Conservation (phyloP, 2,888 invertebrate species). For the Torymus texanus region DNA sequence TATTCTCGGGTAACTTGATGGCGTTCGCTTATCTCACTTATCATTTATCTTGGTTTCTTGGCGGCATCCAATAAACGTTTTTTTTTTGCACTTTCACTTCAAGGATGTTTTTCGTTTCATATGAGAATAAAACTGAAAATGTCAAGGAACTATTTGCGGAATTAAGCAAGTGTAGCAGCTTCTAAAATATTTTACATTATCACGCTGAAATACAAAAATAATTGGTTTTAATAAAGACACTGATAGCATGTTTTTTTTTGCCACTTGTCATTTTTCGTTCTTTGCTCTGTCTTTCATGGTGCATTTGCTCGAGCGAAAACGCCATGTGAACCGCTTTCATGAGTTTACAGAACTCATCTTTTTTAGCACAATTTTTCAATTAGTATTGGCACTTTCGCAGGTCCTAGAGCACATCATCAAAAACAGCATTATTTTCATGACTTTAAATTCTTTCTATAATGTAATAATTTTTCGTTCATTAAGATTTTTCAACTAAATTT, state of each 20-base stretch:
- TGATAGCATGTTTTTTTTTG: slow-evolving; percentile 30
- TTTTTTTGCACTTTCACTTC: slow-evolving; percentile 49
- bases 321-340: background rate
- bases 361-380: slow-evolving; percentile 48
- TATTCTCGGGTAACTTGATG: slow-evolving; percentile 37
- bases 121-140: slow-evolving; percentile 41
- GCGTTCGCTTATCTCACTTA: slow-evolving; percentile 30
- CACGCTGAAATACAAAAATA: slow-evolving; percentile 51
- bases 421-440: slow-evolving; percentile 20
- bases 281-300: slow-evolving; percentile 10
- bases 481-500: slow-evolving; percentile 6
- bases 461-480: slow-evolving; percentile 10
- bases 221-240: slow-evolving; percentile 37
- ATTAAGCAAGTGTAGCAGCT: slow-evolving; percentile 41
- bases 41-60: slow-evolving; percentile 25
- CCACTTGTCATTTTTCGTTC: slow-evolving; percentile 17
- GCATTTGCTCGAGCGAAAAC: background rate
- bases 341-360: slow-evolving; percentile 4
- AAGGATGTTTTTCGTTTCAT: slow-evolving; percentile 36
- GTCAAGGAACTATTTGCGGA: slow-evolving; percentile 44
- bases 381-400: slow-evolving; percentile 51
- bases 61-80: slow-evolving; percentile 13
- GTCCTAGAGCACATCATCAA: slow-evolving; percentile 28
- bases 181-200: slow-evolving; percentile 40
- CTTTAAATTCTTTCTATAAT: slow-evolving; percentile 15